Evolutionary conservation across 2,113 vertebrate species (phyloP).

Genomic region (Rafetus swinhoei): DNA sequence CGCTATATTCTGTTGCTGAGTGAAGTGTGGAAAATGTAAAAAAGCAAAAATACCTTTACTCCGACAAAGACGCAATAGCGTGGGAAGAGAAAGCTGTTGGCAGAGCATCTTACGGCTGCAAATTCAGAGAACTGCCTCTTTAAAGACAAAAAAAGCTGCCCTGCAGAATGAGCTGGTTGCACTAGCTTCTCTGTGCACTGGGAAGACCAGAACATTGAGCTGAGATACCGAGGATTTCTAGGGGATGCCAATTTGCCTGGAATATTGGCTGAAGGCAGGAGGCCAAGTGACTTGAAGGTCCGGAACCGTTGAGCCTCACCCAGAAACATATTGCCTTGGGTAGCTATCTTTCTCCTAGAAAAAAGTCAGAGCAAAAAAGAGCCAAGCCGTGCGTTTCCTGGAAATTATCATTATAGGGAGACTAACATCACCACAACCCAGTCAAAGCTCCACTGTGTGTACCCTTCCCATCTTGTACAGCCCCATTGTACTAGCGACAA

Average conservation of each 20-base stretch:
- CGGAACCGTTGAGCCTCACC: background rate
- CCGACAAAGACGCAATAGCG: background rate
- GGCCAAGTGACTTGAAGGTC: background rate
- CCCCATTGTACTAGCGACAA: background rate
- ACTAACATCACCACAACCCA: background rate
- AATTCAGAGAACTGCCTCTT: background rate
- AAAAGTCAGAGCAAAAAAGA: background rate
- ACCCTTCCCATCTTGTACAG: background rate
- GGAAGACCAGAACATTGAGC: background rate
- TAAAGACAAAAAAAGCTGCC: background rate
- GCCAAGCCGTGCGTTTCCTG: slow-evolving; percentile 8
- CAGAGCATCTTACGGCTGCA: background rate
- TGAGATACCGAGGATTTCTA: background rate
- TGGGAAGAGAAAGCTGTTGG: background rate
- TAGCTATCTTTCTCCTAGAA: background rate
- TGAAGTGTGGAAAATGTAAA: background rate
- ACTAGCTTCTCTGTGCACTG: background rate
- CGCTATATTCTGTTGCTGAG: slow-evolving; percentile 7
- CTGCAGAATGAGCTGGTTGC: background rate
- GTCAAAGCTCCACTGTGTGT: background rate
- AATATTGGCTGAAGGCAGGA: background rate
- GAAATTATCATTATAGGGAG: background rate
- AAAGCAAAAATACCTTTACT: background rate
- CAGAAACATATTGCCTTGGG: background rate
- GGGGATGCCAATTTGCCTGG: background rate